Percentiles rank a stretch among this genome's conserved stretches.
Evolutionary conservation across 2,888 invertebrate species (phyloP).

Genomic region (Gortyna flavago): DNA sequence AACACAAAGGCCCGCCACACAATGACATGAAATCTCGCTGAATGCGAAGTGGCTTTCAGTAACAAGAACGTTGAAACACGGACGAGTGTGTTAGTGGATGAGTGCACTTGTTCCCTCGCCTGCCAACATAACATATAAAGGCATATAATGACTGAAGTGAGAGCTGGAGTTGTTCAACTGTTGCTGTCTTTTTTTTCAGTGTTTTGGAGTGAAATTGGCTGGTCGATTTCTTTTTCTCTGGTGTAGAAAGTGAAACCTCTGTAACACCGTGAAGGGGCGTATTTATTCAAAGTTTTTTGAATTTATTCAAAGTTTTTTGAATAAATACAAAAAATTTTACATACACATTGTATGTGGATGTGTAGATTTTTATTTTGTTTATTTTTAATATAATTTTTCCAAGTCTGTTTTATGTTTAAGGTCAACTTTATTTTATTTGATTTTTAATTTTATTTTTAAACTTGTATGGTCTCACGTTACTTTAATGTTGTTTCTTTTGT

Average conservation of each 20-base stretch:
- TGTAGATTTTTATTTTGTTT: too few species aligned
- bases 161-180: conserved; percentile 41
- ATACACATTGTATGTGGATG: too few species aligned
- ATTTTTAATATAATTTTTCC: too few species aligned
- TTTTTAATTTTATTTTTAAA: too few species aligned
- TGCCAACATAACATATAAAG: conserved; percentile 54
- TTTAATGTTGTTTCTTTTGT: too few species aligned
- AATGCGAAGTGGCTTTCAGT: conserved; percentile 57
- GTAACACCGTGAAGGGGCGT: background rate
- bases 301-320: background rate
- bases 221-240: background rate
- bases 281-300: background rate
- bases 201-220: conserved; percentile 7
- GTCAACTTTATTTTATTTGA: too few species aligned
- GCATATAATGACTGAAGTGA: conserved; percentile 49
- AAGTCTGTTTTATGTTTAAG: too few species aligned
- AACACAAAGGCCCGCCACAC: conserved; percentile 41
- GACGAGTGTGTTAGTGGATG: conserved; percentile 61
- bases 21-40: conserved; percentile 52
- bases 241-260: background rate
- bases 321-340: too few species aligned
- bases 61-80: conserved; percentile 58
- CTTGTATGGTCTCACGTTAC: too few species aligned
- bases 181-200: conserved; percentile 38
- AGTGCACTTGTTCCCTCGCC: conserved; percentile 56